Base-by-base conservation (phyloP, 30 jellyfish, hydroid and myxozoan species). In the Aurelia aurita complex sp. Pacific region DNA sequence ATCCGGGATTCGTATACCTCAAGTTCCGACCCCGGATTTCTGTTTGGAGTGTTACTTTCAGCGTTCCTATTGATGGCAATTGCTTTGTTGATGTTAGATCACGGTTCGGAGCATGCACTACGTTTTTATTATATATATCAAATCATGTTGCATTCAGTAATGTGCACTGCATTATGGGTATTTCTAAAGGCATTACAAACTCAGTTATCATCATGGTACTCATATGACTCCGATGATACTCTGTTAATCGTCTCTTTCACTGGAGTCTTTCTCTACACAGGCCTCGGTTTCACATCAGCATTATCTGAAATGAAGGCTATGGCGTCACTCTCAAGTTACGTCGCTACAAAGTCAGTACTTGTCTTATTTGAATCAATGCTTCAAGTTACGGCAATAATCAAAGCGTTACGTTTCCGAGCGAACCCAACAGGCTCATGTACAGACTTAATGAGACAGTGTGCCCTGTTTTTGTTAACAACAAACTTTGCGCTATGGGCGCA, bases 401-500 rank as follows among this genome's bases (percentile, higher is more conserved):
- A 92, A 76, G 98, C 98, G 52, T 67, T 92, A 68, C 73, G 98
- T 38, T 92, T 87, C 81, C 75, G 74, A 64, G 97, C 98, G 17
- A 76, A 78, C 38, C 88, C 66, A 34, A 77, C 83, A 8, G 94
- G 96, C 18, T 67, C 85, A 11, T 81, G 77, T 34, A 73, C 94
- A 35, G 94, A 92, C 67, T 19, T 92, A 10, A 97, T 92, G 71
- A 66, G 97, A 19, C 98, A 92, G 67, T 74, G 95, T 36, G 92
- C 97, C 17, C 84, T 92, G 42, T 92, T 92, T 84, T 81, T 92
- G 36, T 57, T 92, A 17, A 87, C 98, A 36, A 88, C 98, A 34
- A 92, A 92, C 76, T 18, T 92, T 60, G 98, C 98, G 9, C 80
- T 92, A 46, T 92, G 98, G 98, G 93, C 95, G 23, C 98, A 92